Conservation (phyloP, 2,797 vertebrate species). For the Gephyroberyx darwinii region DNA sequence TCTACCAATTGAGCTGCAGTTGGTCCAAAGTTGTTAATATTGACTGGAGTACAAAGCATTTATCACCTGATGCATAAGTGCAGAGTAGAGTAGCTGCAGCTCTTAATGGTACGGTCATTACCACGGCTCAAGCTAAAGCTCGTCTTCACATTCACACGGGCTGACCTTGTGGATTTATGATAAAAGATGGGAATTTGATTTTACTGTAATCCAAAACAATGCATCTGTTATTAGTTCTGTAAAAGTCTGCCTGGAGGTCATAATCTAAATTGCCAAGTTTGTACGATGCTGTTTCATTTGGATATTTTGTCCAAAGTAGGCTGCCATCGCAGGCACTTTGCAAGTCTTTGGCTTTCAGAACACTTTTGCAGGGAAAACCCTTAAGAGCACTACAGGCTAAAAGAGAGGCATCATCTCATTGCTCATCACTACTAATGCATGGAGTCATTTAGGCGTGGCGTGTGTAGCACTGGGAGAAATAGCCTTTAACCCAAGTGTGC, state of each 20-base stretch:
- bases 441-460: slow-evolving; percentile 31
- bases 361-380: slow-evolving; percentile 62
- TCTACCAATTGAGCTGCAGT: slow-evolving; percentile 15
- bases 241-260: slow-evolving; percentile 19
- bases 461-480: slow-evolving; percentile 45
- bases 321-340: slow-evolving; percentile 80
- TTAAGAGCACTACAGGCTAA: slow-evolving; percentile 75
- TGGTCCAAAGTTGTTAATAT: slow-evolving; percentile 11
- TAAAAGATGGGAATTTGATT: neutral
- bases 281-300: slow-evolving; percentile 23
- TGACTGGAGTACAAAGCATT: slow-evolving; percentile 20
- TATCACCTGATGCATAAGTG: slow-evolving; percentile 19
- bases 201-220: slow-evolving; percentile 1
- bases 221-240: slow-evolving; percentile 17
- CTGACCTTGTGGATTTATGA: slow-evolving; percentile 13
- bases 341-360: slow-evolving; percentile 80
- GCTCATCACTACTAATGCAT: slow-evolving; percentile 36
- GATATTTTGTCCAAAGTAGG: slow-evolving; percentile 54
- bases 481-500: slow-evolving; percentile 37
- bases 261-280: slow-evolving; percentile 22
- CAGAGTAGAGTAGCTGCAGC: slow-evolving; percentile 30
- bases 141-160: slow-evolving; percentile 34
- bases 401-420: slow-evolving; percentile 64
- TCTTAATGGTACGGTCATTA: slow-evolving; percentile 36
- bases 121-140: neutral